Conservation (phyloP, 1,140 invertebrate genomes). For the Sipha flava region DNA sequence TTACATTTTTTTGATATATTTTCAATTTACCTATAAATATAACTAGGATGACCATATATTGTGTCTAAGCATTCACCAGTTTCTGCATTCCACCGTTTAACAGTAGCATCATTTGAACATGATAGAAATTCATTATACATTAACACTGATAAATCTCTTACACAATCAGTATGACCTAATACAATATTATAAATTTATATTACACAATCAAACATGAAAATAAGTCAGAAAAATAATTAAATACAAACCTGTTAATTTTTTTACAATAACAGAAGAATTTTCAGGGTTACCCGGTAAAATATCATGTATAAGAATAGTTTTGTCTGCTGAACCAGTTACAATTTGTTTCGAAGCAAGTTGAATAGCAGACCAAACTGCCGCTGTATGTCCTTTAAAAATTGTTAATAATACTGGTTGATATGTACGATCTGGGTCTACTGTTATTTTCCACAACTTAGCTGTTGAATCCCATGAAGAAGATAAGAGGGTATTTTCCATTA, state of each 20-base stretch:
- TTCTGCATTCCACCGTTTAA: conserved; percentile 68
- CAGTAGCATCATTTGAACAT: conserved; percentile 80
- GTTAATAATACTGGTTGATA: conserved; percentile 43
- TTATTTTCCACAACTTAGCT: conserved; percentile 48
- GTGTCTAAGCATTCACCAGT: conserved; percentile 67
- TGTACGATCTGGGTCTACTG: neutral
- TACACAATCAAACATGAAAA: neutral
- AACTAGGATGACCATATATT: conserved; percentile 73
- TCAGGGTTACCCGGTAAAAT: neutral
- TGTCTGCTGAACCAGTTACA: conserved; percentile 85
- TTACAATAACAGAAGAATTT: neutral
- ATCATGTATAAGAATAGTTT: conserved; percentile 62
- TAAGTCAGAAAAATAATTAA: neutral
- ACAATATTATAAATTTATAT: conserved; percentile 11
- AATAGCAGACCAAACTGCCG: conserved; percentile 81
- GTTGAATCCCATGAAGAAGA: conserved; percentile 89
- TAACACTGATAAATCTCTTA: conserved; percentile 65
- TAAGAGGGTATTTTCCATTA: conserved; percentile 50
- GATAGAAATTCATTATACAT: conserved; percentile 67
- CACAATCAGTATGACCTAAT: conserved; percentile 81
- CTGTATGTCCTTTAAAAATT: conserved; percentile 62
- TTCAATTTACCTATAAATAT: conserved; percentile 59
- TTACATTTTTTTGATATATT: no score
- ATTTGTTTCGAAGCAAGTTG: conserved; percentile 54
- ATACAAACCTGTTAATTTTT: conserved; percentile 4